Evolutionary conservation across 2,888 invertebrate species (phyloP), one percentile per base, ranked within the genome.

Genomic region (Cerceris rybyensis): DNA sequence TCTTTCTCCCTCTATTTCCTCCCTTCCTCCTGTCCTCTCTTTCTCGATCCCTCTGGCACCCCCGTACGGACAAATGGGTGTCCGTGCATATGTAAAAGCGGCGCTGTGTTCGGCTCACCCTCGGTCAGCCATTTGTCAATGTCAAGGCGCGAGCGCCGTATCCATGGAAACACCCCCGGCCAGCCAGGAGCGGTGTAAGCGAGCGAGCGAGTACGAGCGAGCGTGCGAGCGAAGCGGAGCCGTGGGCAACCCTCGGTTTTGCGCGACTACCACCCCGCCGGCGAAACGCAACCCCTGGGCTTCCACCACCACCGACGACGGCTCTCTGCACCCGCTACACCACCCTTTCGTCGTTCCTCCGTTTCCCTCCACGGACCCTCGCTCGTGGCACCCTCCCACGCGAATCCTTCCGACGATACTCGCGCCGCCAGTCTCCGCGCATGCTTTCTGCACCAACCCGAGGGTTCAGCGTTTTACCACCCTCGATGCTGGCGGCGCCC

Each of bases 11-110:
- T 43, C 46, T 9, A 9, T 13, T 63, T 13, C 43, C n/a, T 42
- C 17, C 70, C 70, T 70, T 78, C 75, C 68, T 80, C 73, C 64
- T 66, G 49, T 57, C 59, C 73, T 17, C 39, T 66, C 58, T 68
- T 75, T 74, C 80, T 82, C 84, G 81, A 84, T 74, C 81, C 59
- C 54, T 70, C 75, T 70, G 83, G 85, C 86, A 79, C 86, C 88
- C 88, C 87, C 85, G 87, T 87, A 89, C 90, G 90, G 92, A 92
- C 92, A 92, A 92, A 92, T 92, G 92, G 92, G 91, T 92, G 92
- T 92, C 92, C 91, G 91, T 92, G 92, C 92, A 92, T 92, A 92
- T 92, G 92, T 92, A 92, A 92, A 92, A 92, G 92, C 91, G 88
- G 89, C 91, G 90, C 90, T 92, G 92, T 91, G 90, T 90, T 92